phyloP scores from a whole-genome alignment of 1,140 invertebrate genomes.

The Triops longicaudatus region DNA sequence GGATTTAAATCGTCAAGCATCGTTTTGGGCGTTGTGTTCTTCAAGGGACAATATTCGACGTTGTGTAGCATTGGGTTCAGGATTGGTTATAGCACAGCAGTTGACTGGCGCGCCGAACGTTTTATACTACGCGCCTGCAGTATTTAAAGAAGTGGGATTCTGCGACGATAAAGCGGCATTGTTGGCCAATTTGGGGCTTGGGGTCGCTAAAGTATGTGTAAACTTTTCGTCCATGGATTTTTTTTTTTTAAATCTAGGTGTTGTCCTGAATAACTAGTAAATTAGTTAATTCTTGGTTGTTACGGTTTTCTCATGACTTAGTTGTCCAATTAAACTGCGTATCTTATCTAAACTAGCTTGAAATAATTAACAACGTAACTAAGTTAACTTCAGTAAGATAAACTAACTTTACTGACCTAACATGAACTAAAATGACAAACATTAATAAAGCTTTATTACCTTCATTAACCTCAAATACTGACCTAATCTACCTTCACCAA shows the following conservation, averaged over 20 bases:
- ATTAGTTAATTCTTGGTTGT: slow-evolving; percentile 8
- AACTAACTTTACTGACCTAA: no score
- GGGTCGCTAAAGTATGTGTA: slow-evolving; percentile 37
- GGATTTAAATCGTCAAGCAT: slow-evolving; percentile 16
- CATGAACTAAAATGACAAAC: no score
- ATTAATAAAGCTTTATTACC: no score
- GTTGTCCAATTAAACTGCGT: no score
- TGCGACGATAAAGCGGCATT: slow-evolving; percentile 40
- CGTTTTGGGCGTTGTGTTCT: slow-evolving; percentile 32
- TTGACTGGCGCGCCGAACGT: slow-evolving; percentile 46
- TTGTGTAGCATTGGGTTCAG: slow-evolving; percentile 41
- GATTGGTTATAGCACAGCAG: slow-evolving; percentile 43
- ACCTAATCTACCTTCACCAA: no score
- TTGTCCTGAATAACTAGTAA: background rate
- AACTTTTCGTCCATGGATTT: no score
- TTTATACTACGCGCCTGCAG: slow-evolving; percentile 45
- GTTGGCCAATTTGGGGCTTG: slow-evolving; percentile 40
- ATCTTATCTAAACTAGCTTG: no score
- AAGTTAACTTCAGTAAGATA: no score
- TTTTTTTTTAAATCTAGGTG: slow-evolving; percentile 12
- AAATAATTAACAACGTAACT: no score
- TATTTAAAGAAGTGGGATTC: slow-evolving; percentile 46
- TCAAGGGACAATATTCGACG: slow-evolving; percentile 36
- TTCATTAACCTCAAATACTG: no score
- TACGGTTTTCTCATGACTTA: no score